phyloP scores from a whole-genome alignment of 2,888 invertebrate species.

The Acronicta psi region DNA sequence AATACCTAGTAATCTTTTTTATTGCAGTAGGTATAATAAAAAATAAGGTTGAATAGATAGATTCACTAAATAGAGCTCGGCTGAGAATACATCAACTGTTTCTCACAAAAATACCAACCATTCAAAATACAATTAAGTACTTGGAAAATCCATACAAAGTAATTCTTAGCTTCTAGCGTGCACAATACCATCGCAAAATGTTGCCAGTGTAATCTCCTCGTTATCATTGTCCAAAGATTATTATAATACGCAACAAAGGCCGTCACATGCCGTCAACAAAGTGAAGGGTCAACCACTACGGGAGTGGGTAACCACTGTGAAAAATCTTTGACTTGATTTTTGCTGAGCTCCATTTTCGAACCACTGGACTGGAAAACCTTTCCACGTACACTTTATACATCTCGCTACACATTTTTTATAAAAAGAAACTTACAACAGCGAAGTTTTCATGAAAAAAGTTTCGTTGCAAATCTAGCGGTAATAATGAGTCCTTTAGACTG shows the following conservation, averaged over 20 bases:
- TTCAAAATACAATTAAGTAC: background rate
- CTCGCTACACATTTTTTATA: conserved; percentile 24
- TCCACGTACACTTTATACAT: conserved; percentile 28
- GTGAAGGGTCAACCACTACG: conserved; percentile 28
- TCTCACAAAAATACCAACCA: too few relatives aligned
- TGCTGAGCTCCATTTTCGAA: conserved; percentile 46
- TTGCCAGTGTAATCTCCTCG: background rate
- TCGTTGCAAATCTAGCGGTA: background rate
- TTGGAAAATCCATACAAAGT: background rate
- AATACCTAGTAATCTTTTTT: too few relatives aligned
- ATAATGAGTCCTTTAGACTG: background rate
- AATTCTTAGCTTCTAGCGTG: background rate
- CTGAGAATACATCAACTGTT: too few relatives aligned
- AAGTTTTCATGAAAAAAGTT: conserved; percentile 1
- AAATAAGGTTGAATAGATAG: too few relatives aligned
- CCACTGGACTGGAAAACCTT: conserved; percentile 63
- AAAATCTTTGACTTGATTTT: conserved; percentile 69
- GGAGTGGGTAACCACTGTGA: conserved; percentile 49
- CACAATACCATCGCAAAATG: background rate
- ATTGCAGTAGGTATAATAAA: too few relatives aligned
- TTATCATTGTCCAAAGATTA: conserved; percentile 22
- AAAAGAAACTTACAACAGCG: background rate
- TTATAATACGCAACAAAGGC: conserved; percentile 16
- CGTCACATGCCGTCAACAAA: conserved; percentile 11
- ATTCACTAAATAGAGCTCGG: too few relatives aligned